These are phyloP conservation scores for Gryon sp. DNA, from an alignment of 1,140 invertebrate species.

Conservation along the genomic window DNA sequence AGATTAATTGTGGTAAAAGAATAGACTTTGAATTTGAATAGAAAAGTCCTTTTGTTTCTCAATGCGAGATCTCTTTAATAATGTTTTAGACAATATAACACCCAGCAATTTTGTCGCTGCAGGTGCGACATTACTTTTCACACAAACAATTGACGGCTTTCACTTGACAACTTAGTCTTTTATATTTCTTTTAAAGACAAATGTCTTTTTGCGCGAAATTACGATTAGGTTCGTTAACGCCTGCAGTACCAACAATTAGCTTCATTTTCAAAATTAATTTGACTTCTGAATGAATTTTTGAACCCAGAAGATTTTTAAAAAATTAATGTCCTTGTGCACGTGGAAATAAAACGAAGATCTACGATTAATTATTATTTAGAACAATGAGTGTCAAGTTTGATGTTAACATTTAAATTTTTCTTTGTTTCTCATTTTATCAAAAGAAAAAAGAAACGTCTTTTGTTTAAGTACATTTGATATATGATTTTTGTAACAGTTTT, in stretches of 20 bases:
- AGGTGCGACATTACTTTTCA: slow-evolving; percentile 28
- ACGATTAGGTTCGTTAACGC: slow-evolving; percentile 45
- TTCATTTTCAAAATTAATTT: too few relatives aligned
- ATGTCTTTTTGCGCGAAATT: slow-evolving; percentile 31
- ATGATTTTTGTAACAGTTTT: too few relatives aligned
- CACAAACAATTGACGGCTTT: slow-evolving; percentile 19
- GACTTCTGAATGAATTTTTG: not conserved
- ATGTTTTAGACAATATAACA: slow-evolving; percentile 37
- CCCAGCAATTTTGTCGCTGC: slow-evolving; percentile 17
- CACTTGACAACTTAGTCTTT: slow-evolving; percentile 31
- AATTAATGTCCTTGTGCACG: too few relatives aligned
- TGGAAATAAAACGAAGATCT: not conserved
- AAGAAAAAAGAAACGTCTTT: too few relatives aligned
- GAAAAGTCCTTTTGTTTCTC: not conserved
- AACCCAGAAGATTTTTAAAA: too few relatives aligned
- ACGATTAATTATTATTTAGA: too few relatives aligned
- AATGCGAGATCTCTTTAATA: not conserved
- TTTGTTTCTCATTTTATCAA: too few relatives aligned
- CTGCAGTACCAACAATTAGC: slow-evolving; percentile 30
- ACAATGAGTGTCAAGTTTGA: too few relatives aligned
- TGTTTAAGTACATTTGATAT: too few relatives aligned
- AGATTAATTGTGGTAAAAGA: not conserved
- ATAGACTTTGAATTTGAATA: not conserved
- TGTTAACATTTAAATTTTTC: too few relatives aligned
- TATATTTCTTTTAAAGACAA: not conserved